Evolutionary conservation across 2,888 invertebrate genomes (phyloP), one percentile per base, ranked within the genome.

Genomic region (Caenorhabditis plicata): DNA sequence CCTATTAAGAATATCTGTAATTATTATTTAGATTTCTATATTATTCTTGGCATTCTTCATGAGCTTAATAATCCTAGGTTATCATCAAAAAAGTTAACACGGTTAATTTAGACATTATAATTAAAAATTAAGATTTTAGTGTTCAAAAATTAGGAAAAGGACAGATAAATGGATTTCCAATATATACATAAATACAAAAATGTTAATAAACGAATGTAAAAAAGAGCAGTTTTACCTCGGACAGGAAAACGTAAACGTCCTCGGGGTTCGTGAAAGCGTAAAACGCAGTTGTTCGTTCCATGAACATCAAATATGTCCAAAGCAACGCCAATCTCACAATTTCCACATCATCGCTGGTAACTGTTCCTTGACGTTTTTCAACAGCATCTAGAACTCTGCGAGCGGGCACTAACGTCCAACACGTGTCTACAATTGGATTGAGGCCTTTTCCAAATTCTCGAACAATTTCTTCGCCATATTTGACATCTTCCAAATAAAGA

Each of bases 401-500:
- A n/a, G 74, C 55, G 1, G 74, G 75, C 0, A 71, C 63, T n/a
- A 78, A 60, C 23, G 57, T 71, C 78, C 78, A 78, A 9, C 67
- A 68, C 7, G 61, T 60, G 44, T 76, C 71, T 1, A 71, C 33
- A 8, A 77, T 58, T 20, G 78, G 75, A 45, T 71, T 75, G 19
- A 75, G 51, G 20, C 73, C 75, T 5, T 50, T 29, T 0, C 73
- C 74, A 51, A 78, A 78, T 39, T 70, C 64, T 27, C 27, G 26
- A 5, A 19, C 55, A 7, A 41, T 25, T 7, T 41, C 43, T 1
- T 54, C 63, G 20, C 55, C 52, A 0, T 38, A 13, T 8, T 57
- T 54, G 62, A 77, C 41, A 52, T 75, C 73, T 51, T 78, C 78
- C 20, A 78, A 50, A 52, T 74, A 78, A 4, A 78, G 63, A 20